Base-by-base conservation (phyloP, 2,888 invertebrate genomes). In the Metopia argyrocephala region DNA sequence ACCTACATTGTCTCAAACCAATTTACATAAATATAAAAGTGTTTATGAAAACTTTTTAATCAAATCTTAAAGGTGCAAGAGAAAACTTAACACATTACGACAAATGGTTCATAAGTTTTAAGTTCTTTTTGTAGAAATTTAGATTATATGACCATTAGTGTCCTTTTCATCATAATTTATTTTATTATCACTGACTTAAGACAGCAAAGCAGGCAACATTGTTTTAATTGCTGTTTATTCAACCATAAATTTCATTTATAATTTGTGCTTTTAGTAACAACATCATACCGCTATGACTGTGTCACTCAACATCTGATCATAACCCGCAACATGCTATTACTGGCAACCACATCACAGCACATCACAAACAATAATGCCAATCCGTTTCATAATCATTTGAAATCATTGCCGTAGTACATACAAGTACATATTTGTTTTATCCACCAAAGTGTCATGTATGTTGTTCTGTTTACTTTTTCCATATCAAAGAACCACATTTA, bases 191-290 rank as follows among this genome's bases (percentile, higher is more conserved):
- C 25, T 18, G n/a, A 25, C 20, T 54, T n/a, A 56, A 27, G 27
- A 56, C 7, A 25, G 6, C 5, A 48, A 38, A 38, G 38, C 9
- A 38, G 2, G 3, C 21, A 46, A 31, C 27, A 23, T 45, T 54
- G 52, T 62, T 38, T 62, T 76, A 78, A 71, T 66, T 62, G 54
- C 38, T 76, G 62, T 59, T 59, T 56, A 61, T 65, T 65, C 52
- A 78, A 71, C 66, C 59, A 78, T 78, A 78, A 78, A 78, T 66
- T 78, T 68, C 48, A 78, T 73, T 73, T 73, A 71, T 73, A 73
- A 73, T 68, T 62, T 61, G 66, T 25, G 74, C 74, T 81, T 78
- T 81, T 75, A 75, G 74, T 81, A 81, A 81, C 78, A 65, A 48
- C 66, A 78, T 81, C 81, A 56, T 75, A 66, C 74, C 81, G 78